Evolutionary conservation across 2,888 invertebrate species (phyloP).

Genomic region (Synanthedon myopaeformis): DNA sequence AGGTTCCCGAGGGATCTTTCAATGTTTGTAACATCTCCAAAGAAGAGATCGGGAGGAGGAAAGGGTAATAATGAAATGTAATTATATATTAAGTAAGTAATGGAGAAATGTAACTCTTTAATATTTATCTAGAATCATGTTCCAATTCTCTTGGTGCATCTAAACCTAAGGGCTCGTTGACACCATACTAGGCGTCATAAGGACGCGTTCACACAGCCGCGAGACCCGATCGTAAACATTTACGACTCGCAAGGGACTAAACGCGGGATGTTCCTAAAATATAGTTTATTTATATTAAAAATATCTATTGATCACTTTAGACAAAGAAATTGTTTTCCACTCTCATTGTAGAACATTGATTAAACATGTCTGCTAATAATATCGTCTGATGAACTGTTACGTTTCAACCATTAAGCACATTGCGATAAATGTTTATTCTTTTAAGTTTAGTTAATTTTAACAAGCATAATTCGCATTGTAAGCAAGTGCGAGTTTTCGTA

Average conservation of each 20-base stretch:
- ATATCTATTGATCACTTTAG: conserved; percentile 7
- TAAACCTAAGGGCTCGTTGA: conserved; percentile 27
- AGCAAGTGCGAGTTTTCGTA: no score
- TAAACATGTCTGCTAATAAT: neutral
- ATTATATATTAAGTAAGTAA: neutral
- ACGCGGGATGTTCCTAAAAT: conserved; percentile 20
- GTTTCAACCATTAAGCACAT: no score
- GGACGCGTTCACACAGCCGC: conserved; percentile 56
- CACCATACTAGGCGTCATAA: conserved; percentile 54
- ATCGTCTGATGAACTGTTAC: no score
- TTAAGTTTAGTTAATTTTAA: no score
- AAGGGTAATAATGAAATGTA: neutral
- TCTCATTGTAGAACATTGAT: neutral
- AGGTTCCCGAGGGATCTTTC: no score
- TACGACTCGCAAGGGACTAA: conserved; percentile 60
- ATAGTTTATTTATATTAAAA: conserved; percentile 54
- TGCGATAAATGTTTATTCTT: no score
- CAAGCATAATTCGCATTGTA: no score
- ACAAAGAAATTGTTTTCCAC: no score
- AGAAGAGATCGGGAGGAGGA: no score
- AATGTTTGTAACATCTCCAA: no score
- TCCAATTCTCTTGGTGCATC: conserved; percentile 16
- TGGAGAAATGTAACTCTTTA: neutral
- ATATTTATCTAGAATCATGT: neutral
- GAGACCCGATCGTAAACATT: conserved; percentile 62